Percentiles rank a stretch among this genome's conserved stretches.
These are phyloP conservation scores for Heliconius hortense DNA, from an alignment of 2,888 invertebrate species.

Conservation along the genomic window DNA sequence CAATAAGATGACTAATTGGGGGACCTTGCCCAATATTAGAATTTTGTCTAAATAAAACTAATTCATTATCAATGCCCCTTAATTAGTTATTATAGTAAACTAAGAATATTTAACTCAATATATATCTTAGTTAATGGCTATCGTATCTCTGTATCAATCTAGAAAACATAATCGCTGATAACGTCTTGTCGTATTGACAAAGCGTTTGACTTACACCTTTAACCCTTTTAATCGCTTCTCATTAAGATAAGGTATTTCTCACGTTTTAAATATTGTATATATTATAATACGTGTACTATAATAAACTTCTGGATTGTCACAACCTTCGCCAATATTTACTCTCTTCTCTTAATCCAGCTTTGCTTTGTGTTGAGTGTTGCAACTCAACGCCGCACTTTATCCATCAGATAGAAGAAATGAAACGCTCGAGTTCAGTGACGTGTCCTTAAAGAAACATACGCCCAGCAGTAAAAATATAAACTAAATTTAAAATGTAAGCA, in stretches of 20 bases:
- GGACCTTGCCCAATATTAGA: neutral
- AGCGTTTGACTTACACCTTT: slow-evolving; percentile 30
- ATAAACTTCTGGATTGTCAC: too few relatives aligned
- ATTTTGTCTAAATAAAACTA: neutral
- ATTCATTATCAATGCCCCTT: neutral
- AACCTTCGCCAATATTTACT: too few relatives aligned
- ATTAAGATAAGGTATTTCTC: slow-evolving; percentile 20
- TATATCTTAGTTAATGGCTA: slow-evolving; percentile 6
- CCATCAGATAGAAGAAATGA: neutral
- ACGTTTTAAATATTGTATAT: neutral
- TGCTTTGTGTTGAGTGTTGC: too few relatives aligned
- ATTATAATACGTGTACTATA: neutral
- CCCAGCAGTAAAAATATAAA: neutral
- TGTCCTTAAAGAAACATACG: neutral
- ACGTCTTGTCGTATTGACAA: slow-evolving; percentile 26
- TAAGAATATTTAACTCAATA: slow-evolving; percentile 1
- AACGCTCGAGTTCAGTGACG: neutral
- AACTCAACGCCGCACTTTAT: too few relatives aligned
- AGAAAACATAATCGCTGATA: slow-evolving; percentile 18
- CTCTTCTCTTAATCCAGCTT: too few relatives aligned
- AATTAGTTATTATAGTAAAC: neutral
- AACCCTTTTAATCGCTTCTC: slow-evolving; percentile 35
- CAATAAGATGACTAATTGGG: neutral
- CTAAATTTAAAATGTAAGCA: neutral
- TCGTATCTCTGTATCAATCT: slow-evolving; percentile 14